Percentiles rank a stretch among this genome's conserved stretches.
phyloP scores from a whole-genome alignment of 2,888 invertebrate genomes.

The Beris chalybata region DNA sequence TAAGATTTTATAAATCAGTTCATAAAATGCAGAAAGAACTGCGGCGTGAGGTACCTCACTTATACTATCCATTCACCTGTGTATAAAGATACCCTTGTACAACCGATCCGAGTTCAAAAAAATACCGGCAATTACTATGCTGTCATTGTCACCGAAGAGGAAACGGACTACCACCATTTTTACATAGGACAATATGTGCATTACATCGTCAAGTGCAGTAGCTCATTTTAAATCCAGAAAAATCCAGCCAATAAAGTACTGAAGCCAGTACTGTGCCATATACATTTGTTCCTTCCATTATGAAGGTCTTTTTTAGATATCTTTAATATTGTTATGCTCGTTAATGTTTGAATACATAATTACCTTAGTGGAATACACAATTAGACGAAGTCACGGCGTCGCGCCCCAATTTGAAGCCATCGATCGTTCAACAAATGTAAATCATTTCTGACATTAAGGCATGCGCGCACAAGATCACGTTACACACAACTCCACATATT shows the following conservation, averaged over 20 bases:
- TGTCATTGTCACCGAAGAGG: conserved; percentile 31
- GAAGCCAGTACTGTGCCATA: too few species aligned
- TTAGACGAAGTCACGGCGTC: conserved; percentile 34
- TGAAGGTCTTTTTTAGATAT: too few species aligned
- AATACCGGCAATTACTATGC: conserved; percentile 33
- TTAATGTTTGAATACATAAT: conserved; percentile 39
- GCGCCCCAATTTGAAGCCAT: conserved; percentile 39
- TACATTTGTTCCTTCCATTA: too few species aligned
- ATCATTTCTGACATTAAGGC: conserved; percentile 40
- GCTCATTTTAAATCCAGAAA: conserved; percentile 4
- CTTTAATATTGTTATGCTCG: conserved; percentile 34
- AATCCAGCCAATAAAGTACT: not conserved
- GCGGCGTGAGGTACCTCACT: not conserved
- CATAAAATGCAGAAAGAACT: conserved; percentile 17
- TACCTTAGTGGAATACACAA: conserved; percentile 34
- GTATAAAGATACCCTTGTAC: not conserved
- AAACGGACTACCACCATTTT: conserved; percentile 36
- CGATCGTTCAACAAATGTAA: conserved; percentile 41
- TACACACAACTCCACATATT: not conserved
- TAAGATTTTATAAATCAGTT: conserved; percentile 26
- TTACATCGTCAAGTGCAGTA: conserved; percentile 24
- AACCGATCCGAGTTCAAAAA: not conserved
- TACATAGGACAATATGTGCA: conserved; percentile 17
- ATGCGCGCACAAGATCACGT: conserved; percentile 38
- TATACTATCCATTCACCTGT: not conserved